Conservation (phyloP, 2,797 vertebrate species). For the Tympanoctomys barrerae region DNA sequence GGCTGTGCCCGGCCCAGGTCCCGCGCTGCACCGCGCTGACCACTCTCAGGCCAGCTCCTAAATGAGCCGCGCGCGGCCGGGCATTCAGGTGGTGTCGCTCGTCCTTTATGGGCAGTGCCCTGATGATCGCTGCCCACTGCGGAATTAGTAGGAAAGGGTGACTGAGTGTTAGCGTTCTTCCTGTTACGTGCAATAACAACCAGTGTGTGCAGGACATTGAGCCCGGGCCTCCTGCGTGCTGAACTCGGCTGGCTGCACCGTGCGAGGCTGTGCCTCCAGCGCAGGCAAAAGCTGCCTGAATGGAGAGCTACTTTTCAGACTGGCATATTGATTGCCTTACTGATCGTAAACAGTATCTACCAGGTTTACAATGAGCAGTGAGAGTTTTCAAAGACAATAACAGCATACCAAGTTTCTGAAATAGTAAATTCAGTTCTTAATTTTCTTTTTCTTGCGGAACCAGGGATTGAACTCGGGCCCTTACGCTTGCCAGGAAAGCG, state of each 20-base stretch:
- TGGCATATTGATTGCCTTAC: neutral
- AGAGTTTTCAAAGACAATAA: neutral
- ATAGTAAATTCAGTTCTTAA: neutral
- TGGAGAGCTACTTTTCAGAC: neutral
- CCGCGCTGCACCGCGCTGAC: too few species aligned
- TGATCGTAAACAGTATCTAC: neutral
- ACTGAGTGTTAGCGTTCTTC: neutral
- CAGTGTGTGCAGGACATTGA: neutral
- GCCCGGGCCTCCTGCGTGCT: neutral
- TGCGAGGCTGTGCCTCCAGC: neutral
- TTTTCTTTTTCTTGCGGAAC: neutral
- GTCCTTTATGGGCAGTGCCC: neutral
- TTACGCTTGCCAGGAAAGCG: too few species aligned
- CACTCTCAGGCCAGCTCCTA: too few species aligned
- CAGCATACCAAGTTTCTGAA: constrained; percentile 7
- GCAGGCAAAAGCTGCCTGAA: neutral
- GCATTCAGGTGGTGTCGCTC: too few species aligned
- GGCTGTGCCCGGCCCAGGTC: too few species aligned
- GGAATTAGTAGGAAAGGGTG: neutral
- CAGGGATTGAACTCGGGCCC: too few species aligned
- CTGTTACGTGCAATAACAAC: neutral
- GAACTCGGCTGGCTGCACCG: neutral
- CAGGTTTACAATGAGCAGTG: neutral
- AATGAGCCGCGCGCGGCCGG: too few species aligned
- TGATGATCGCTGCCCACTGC: neutral